phyloP scores from a whole-genome alignment of 1,140 invertebrate genomes.

The Bombus terrestris region DNA sequence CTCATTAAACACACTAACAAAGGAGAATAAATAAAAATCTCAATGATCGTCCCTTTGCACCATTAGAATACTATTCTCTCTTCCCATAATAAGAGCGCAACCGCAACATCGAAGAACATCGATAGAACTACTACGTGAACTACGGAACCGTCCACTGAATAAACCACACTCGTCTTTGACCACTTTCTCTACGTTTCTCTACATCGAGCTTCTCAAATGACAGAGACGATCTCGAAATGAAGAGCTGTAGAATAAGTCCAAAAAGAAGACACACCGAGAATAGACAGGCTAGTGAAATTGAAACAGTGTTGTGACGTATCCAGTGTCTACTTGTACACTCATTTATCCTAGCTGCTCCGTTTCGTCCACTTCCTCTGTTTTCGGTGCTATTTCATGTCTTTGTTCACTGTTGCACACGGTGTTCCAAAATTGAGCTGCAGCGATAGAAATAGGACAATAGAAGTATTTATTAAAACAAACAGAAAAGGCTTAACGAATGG shows the following conservation, averaged over 20 bases:
- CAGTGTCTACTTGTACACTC: background rate
- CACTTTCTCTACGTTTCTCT: no score
- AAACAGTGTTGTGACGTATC: background rate
- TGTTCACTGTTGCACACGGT: slow-evolving; percentile 47
- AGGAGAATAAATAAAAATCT: background rate
- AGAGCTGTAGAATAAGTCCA: background rate
- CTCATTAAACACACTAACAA: no score
- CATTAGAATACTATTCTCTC: background rate
- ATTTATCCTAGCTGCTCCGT: background rate
- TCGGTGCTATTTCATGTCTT: background rate
- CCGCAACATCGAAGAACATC: background rate
- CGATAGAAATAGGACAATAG: no score
- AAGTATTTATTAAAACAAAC: no score
- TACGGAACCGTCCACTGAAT: background rate
- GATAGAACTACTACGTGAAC: background rate
- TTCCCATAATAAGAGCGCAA: background rate
- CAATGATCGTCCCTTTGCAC: background rate
- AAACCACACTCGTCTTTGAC: background rate
- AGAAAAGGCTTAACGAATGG: no score
- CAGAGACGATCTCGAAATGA: background rate
- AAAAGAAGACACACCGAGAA: background rate
- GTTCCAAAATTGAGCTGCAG: background rate
- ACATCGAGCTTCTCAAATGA: background rate
- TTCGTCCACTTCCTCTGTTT: background rate
- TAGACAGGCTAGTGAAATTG: background rate